Percentiles rank a stretch among this genome's conserved stretches.
Evolutionary conservation across 2,888 invertebrate species (phyloP).

Genomic region (Drosophila siamana): DNA sequence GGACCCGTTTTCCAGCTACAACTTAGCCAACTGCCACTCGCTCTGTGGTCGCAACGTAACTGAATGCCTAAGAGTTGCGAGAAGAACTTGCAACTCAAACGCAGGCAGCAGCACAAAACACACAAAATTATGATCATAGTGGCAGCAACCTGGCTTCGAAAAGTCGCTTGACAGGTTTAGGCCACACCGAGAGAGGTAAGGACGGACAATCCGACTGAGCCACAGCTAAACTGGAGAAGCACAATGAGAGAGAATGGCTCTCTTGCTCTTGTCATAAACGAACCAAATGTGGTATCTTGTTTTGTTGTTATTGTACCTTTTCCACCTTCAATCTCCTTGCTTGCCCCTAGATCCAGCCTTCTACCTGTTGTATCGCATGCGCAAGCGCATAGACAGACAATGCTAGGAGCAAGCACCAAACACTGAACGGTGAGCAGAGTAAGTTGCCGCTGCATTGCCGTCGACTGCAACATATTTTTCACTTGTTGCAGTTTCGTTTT

Average conservation of each 20-base stretch:
- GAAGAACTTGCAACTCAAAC: constrained; percentile 45
- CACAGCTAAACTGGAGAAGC: constrained; percentile 13
- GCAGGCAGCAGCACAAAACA: constrained; percentile 3
- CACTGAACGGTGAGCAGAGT: constrained; percentile 11
- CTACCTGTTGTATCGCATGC: constrained; percentile 65
- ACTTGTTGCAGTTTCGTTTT: constrained; percentile 84
- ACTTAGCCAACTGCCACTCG: constrained; percentile 59
- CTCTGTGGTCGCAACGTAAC: constrained; percentile 85
- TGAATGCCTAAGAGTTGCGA: constrained; percentile 63
- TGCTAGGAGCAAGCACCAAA: constrained; percentile 19
- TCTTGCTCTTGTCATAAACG: constrained; percentile 59
- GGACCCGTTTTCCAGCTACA: constrained; percentile 40
- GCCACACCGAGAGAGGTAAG: constrained; percentile 12
- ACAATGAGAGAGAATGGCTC: constrained; percentile 27
- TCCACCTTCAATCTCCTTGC: constrained; percentile 65
- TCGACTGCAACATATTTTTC: constrained; percentile 80
- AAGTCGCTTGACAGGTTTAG: constrained; percentile 80
- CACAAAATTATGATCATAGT: constrained; percentile 66
- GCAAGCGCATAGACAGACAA: constrained; percentile 42
- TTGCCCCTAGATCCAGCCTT: constrained; percentile 24
- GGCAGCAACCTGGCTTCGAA: constrained; percentile 63
- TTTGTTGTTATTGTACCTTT: constrained; percentile 35
- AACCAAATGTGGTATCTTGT: constrained; percentile 79
- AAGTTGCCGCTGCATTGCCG: constrained; percentile 38
- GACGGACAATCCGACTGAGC: constrained; percentile 15